Evolutionary conservation across 2,113 vertebrate genomes (phyloP).

Genomic region (Neogobius melanostomus): DNA sequence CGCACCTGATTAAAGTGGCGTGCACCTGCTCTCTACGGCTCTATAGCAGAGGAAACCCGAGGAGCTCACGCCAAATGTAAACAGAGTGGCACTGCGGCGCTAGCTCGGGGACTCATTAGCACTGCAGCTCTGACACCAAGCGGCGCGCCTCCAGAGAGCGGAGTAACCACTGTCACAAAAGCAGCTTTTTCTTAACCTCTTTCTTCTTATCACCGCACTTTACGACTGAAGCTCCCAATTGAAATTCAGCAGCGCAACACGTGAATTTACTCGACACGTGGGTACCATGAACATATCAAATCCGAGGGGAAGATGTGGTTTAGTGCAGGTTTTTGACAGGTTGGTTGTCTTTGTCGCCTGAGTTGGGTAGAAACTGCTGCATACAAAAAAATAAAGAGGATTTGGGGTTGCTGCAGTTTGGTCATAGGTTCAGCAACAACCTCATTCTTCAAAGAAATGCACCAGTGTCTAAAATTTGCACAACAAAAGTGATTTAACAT

Average conservation of each 20-base stretch:
- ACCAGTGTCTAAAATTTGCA: too few species aligned
- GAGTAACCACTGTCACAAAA: not conserved
- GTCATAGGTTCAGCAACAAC: too few species aligned
- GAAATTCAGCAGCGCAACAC: not conserved
- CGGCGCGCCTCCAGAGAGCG: conserved; percentile 12
- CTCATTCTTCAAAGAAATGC: too few species aligned
- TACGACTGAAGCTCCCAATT: not conserved
- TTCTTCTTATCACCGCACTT: conserved; percentile 2
- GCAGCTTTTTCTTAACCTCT: conserved; percentile 2
- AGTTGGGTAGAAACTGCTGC: too few species aligned
- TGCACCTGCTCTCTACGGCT: conserved; percentile 7
- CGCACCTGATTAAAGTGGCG: conserved; percentile 8
- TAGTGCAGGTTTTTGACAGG: not conserved
- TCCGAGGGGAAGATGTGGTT: not conserved
- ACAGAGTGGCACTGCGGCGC: conserved; percentile 32
- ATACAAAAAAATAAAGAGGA: too few species aligned
- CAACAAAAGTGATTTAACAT: too few species aligned
- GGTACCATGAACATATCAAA: not conserved
- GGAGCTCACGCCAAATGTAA: conserved; percentile 42
- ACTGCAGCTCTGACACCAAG: conserved; percentile 16
- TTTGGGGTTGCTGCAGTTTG: too few species aligned
- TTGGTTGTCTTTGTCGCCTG: too few species aligned
- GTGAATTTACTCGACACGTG: not conserved
- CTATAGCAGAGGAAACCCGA: not conserved
- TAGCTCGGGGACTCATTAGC: conserved; percentile 52